phyloP scores from a whole-genome alignment of 1,140 invertebrate genomes.

The Himalopsyche phryganea region DNA sequence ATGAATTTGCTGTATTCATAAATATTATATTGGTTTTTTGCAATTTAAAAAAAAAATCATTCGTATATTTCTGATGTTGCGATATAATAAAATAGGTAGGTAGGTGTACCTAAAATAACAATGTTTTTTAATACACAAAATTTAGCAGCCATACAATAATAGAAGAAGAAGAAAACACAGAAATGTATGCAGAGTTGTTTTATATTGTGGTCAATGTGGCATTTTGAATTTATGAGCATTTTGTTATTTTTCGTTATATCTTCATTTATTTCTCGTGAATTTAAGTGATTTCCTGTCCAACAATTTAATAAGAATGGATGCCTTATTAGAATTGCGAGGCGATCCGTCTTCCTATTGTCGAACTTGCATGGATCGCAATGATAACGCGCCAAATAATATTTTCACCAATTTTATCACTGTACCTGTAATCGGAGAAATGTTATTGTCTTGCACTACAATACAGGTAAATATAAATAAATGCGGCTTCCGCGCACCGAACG shows the following conservation, averaged over 20 bases:
- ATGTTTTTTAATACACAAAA: no score
- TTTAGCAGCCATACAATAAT: no score
- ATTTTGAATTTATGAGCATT: constrained; percentile 16
- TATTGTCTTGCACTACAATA: constrained; percentile 18
- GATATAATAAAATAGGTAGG: no score
- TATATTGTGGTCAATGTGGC: constrained; percentile 13
- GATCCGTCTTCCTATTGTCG: constrained; percentile 17
- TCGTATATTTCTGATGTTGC: no score
- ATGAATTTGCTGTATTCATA: no score
- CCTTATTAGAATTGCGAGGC: background rate
- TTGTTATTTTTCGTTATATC: constrained; percentile 2
- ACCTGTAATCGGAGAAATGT: constrained; percentile 29
- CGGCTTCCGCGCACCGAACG: background rate
- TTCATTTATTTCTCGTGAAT: background rate
- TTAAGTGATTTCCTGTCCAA: constrained; percentile 2
- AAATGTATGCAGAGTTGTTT: background rate
- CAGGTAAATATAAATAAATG: constrained; percentile 9
- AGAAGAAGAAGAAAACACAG: no score
- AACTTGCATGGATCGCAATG: constrained; percentile 25
- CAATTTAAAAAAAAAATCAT: no score
- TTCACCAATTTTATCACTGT: constrained; percentile 23
- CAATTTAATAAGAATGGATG: constrained; percentile 10
- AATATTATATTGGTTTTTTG: no score
- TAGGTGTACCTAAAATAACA: no score
- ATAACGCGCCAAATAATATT: constrained; percentile 4